Evolutionary conservation across 2,888 invertebrate species (phyloP), one percentile per base, ranked within the genome.

Genomic region (Platerodrilus igneus): DNA sequence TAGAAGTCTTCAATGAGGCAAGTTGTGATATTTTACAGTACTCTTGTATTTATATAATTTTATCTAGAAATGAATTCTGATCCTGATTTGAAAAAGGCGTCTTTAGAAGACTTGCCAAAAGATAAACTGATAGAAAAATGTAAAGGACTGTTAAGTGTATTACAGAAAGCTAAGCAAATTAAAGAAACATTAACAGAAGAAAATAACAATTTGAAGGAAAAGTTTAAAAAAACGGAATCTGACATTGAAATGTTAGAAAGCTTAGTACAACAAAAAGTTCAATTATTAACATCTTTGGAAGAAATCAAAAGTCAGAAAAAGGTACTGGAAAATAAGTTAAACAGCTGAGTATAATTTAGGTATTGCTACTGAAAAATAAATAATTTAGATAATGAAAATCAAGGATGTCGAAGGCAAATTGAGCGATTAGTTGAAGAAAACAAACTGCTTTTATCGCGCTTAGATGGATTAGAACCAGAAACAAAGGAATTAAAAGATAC

Each of bases 161-260:
- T 84, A 14, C 84, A 85, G 61, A 85, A 82, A 63, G 83, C 84
- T 0, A 86, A 85, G 66, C 74, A 76, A 57, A 74, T 81, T 1
- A 84, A 81, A 70, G 74, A 78, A 68, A 69, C 69, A 34, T 58
- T 73, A 29, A 71, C 72, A 35, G 76, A 71, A 58, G 80, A 83
- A 68, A 72, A 77, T 53, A 74, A 73, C 28, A 70, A 61, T 50
- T 67, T 77, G 25, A 78, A 76, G 62, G 63, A 69, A 23, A 69
- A 28, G 16, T 9, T 38, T 2, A 21, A 36, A n/a, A n/a, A n/a
- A n/a, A 4, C 69, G 63, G 77, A 77, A 11, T 70, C 78, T 57
- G 76, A 80, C n/a, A n/a, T n/a, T 61, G 82, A 83, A 66, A 70
- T 83, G 59, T 72, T 83, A 14, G 78, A 81, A 52, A 76, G 75